phyloP scores from a whole-genome alignment of 2,113 vertebrate genomes.

The Ageneiosus marmoratus region DNA sequence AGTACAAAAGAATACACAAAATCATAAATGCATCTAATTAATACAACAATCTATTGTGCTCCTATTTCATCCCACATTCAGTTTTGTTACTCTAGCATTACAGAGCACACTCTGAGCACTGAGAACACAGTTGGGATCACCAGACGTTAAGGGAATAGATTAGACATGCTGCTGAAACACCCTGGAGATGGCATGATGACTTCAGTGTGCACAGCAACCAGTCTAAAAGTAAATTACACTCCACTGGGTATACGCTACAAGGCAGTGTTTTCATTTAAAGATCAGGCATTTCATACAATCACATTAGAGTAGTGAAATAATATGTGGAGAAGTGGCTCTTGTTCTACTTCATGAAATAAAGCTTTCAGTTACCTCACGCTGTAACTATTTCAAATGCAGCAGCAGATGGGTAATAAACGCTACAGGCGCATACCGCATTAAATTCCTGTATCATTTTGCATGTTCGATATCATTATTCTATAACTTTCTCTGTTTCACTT shows the following conservation, averaged over 20 bases:
- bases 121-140: too few species aligned
- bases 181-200: not conserved
- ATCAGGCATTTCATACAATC: conserved; percentile 36
- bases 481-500: not conserved
- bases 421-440: not conserved
- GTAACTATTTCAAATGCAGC: conserved; percentile 7
- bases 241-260: not conserved
- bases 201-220: not conserved
- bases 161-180: conserved; percentile 2
- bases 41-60: too few species aligned
- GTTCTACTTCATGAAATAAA: conserved; percentile 34
- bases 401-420: not conserved
- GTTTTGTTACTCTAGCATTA: not conserved
- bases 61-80: not conserved
- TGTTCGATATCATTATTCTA: not conserved
- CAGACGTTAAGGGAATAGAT: conserved; percentile 10
- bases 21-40: not conserved
- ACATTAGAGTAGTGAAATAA: conserved; percentile 20
- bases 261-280: conserved; percentile 24
- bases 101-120: conserved; percentile 25
- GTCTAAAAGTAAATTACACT: conserved; percentile 6
- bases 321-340: not conserved
- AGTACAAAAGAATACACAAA: not conserved
- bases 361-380: conserved; percentile 18
- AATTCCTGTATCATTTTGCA: not conserved